These are phyloP conservation scores for Cantharis flavilabris DNA, from an alignment of 2,888 invertebrate species.

Conservation along the genomic window DNA sequence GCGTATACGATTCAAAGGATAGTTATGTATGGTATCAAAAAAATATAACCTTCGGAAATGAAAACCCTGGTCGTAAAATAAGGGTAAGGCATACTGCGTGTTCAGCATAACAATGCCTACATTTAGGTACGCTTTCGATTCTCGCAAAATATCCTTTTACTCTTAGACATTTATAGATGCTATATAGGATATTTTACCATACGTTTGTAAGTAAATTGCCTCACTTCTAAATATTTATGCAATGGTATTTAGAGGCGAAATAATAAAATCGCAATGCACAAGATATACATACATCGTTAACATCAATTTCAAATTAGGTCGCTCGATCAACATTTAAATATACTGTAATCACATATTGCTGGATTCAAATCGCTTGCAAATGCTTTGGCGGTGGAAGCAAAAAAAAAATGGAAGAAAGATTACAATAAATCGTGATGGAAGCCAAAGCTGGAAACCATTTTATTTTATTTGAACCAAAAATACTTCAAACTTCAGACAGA, in stretches of 20 bases:
- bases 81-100: constrained; percentile 43
- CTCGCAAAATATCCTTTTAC: constrained; percentile 51
- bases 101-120: constrained; percentile 48
- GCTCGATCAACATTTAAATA: not conserved
- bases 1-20: constrained; percentile 49
- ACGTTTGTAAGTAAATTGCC: not conserved
- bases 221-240: not conserved
- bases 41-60: constrained; percentile 53
- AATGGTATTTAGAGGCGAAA: not conserved
- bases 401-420: not conserved
- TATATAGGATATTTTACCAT: constrained; percentile 19
- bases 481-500: not conserved
- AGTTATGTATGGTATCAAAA: constrained; percentile 36
- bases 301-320: not conserved
- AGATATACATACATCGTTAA: not conserved
- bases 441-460: not conserved
- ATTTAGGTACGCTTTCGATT: constrained; percentile 52
- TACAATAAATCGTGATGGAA: not conserved
- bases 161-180: constrained; percentile 39
- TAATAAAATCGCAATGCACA: not conserved
- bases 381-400: not conserved
- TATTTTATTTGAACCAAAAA: not conserved
- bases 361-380: not conserved
- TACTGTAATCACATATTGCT: not conserved
- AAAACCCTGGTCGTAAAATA: constrained; percentile 50